Evolutionary conservation across 2,113 vertebrate species (phyloP).

Genomic region (Dasypus novemcinctus): DNA sequence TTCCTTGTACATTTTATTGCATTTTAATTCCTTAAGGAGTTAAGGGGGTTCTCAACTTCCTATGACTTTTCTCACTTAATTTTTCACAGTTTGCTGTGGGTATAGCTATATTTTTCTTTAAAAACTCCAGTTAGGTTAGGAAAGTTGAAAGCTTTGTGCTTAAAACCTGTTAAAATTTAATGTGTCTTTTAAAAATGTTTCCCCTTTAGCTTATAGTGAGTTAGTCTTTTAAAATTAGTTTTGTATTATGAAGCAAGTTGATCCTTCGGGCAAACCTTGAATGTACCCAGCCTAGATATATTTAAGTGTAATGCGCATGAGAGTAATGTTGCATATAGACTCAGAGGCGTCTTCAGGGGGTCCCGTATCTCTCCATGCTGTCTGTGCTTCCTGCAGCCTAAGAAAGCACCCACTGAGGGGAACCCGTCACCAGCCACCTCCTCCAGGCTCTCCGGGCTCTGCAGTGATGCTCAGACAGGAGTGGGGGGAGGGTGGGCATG

Average conservation of each 20-base stretch:
- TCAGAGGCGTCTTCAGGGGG: not conserved
- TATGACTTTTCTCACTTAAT: slow-evolving; percentile 20
- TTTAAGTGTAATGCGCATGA: not conserved
- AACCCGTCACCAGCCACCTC: not conserved
- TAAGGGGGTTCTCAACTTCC: not conserved
- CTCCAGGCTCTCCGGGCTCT: not conserved
- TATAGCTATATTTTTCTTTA: not conserved
- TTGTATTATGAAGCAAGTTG: not conserved
- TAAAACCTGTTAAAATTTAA: not conserved
- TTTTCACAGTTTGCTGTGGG: not conserved
- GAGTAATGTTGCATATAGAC: not conserved
- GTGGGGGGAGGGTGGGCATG: accelerated
- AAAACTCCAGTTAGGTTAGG: not conserved
- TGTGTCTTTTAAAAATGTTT: not conserved
- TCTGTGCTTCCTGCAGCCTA: not conserved
- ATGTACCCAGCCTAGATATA: not conserved
- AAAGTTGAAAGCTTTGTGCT: not conserved
- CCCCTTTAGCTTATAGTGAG: not conserved
- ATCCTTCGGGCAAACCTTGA: not conserved
- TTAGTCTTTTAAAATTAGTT: not conserved
- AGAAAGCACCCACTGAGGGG: not conserved
- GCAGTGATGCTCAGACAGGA: not conserved
- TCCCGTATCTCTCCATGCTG: not conserved
- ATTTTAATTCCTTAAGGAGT: slow-evolving; percentile 37
- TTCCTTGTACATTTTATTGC: not conserved